Base-by-base conservation (phyloP, 2,113 vertebrate species). In the Carassius gibelio region DNA sequence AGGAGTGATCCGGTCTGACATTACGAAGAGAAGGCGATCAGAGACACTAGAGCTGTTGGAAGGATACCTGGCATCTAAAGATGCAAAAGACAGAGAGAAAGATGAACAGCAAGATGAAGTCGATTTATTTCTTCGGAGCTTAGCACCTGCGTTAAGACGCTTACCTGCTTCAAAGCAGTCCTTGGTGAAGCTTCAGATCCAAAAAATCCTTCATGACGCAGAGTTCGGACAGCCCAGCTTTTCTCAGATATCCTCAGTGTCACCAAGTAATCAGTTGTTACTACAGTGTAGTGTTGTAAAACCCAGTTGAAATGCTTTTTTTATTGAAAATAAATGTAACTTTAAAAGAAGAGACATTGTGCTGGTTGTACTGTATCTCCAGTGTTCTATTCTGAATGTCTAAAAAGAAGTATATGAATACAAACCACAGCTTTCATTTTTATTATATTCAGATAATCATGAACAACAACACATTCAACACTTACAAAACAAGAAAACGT, bases 221-320 rank as follows among this genome's bases (percentile, higher is more conserved):
- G 78, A 81, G 78, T 81, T 81, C 17, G 78, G 78, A 48, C 78
- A 81, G 13, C 78, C 78, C 14, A 23, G 78, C 78, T 81, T 81
- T 66, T 61, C 38, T 14, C 78, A 81, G 42, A 81, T 81, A 48
- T 48, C 78, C 14, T 66, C 78, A 3, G 61, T 81, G 8, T 81
- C 78, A 21, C 78, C 36, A 19, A 81, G 78, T 66, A 81, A 81
- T 66, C 78, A 81, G 61, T 81, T 81, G 61, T 81, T 81, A 81
- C 61, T 81, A 81, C 78, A 81, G 78, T 81, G 78, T 66, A 81
- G 78, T 66, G 78, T 81, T 66, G 78, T 81, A 17, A 81, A 81
- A 66, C 78, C 78, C 78, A 81, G 38, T 66, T 81, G 61, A 81
- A 64, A 64, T 80, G 5, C 10, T 50, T 81, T 81, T 42, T 59